Base-by-base conservation (phyloP, 2,113 vertebrate species). In the Lethenteron reissneri region DNA sequence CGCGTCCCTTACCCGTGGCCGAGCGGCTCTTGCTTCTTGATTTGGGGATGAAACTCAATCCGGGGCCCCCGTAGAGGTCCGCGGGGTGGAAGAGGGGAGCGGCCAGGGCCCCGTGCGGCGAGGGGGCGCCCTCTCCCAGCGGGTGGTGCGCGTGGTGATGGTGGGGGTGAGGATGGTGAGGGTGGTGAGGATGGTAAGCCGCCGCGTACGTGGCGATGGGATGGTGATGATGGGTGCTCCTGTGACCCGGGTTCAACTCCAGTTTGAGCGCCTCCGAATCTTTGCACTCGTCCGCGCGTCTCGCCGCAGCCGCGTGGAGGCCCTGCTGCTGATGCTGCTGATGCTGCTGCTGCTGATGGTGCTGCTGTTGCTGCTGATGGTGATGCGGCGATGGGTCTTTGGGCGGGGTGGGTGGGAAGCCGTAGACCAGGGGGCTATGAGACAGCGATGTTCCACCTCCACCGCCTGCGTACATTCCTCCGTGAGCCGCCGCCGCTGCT, bases 51-150 rank as follows among this genome's bases (percentile, higher is more conserved):
- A 68, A 68, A 68, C 64, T 68, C n/a, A 11, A 68, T 11, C n/a
- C 64, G 10, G 64, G n/a, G 10, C 64, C 64, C 25, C 64, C 64
- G 11, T 17, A 17, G n/a, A 68, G 9, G 25, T 25, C 25, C n/a
- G n/a, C 64, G 9, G 64, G 64, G 64, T 68, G 64, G 64, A 68
- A 68, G 64, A 68, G 64, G n/a, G 64, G n/a, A 68, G n/a, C 64
- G 11, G n/a, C n/a, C 25, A n/a, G n/a, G 64, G n/a, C n/a, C n/a
- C 25, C 64, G 64, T 68, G 64, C n/a, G 64, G 25, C 64, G 64
- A 17, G 25, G 64, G 25, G n/a, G 25, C 25, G 41, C 41, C 41
- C 41, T 41, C 41, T 41, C 41, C 41, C 41, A 41, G 41, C 41
- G 41, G 41, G 41, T 41, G 41, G 41, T 41, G 41, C 41, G 6